Base-by-base conservation (phyloP, 2,888 invertebrate species). In the Sarcophaga caerulescens region DNA sequence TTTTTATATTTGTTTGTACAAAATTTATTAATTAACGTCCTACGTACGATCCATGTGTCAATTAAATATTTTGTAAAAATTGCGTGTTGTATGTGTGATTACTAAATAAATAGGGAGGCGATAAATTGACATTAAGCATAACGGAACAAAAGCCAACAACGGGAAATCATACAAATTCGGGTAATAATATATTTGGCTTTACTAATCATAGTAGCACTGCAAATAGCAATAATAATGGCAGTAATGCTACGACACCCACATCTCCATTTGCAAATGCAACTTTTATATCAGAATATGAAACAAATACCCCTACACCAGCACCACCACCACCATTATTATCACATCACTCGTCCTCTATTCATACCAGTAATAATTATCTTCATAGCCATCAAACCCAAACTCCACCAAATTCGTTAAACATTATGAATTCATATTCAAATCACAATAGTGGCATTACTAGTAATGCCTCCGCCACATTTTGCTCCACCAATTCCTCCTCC, bases 61-160 rank as follows among this genome's bases (percentile, higher is more conserved):
- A 79, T 70, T 45, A 44, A 44, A 23, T 88, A 88, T 89, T 66
- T 80, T 60, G 88, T 89, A 90, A 71, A 74, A 73, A 84, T 88
- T 87, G 68, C 60, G 68, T 71, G 82, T 35, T 35, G 35, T 35
- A 35, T 81, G 77, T 84, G 78, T 25, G 52, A 66, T 63, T 57
- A 59, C 21, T 12, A 77, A 52, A 60, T 71, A 77, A 12, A 60
- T n/a, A 96, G 96, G 96, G 96, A 88, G 96, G 96, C 89, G 96
- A 96, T 92, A 96, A 95, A 92, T 92, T 96, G 91, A 96, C 96
- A 78, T 93, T 96, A 85, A 94, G 95, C 86, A 95, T 96, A 89
- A 94, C 94, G 89, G 95, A 95, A 91, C 92, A 93, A 89, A 94
- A 93, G 90, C 93, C 93, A 89, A 88, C 92, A 88, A 91, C 92